phyloP scores from a whole-genome alignment of 2,113 vertebrate genomes.

The Ochotona curzoniae region DNA sequence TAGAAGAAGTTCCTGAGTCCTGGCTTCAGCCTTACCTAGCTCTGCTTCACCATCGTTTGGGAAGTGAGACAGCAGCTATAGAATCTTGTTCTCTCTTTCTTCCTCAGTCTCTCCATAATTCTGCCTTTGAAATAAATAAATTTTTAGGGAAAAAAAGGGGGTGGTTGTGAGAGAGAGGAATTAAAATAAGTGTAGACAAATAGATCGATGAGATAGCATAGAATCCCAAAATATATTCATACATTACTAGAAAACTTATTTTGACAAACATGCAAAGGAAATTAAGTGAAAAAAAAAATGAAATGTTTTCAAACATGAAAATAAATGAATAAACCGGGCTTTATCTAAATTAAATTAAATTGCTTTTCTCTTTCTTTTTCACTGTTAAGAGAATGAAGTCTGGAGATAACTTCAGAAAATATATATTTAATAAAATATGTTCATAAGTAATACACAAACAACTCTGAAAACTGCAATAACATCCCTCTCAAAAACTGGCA shows the following conservation, averaged over 20 bases:
- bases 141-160: too few relatives aligned
- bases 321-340: background rate
- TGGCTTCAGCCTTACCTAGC: too few relatives aligned
- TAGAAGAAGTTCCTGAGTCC: too few relatives aligned
- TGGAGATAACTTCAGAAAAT: background rate
- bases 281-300: background rate
- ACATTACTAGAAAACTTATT: background rate
- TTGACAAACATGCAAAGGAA: background rate
- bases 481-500: background rate
- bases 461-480: background rate
- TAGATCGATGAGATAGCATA: background rate
- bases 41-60: too few relatives aligned
- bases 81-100: too few relatives aligned
- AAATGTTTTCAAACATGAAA: background rate
- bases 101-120: too few relatives aligned
- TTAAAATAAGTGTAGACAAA: background rate
- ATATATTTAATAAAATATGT: background rate
- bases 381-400: background rate
- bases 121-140: too few relatives aligned
- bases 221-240: background rate
- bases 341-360: background rate
- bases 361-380: background rate
- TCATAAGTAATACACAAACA: background rate
- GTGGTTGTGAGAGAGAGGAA: background rate
- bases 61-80: too few relatives aligned